These are phyloP conservation scores for Pocota personata DNA, from an alignment of 2,888 invertebrate species.

Conservation along the genomic window DNA sequence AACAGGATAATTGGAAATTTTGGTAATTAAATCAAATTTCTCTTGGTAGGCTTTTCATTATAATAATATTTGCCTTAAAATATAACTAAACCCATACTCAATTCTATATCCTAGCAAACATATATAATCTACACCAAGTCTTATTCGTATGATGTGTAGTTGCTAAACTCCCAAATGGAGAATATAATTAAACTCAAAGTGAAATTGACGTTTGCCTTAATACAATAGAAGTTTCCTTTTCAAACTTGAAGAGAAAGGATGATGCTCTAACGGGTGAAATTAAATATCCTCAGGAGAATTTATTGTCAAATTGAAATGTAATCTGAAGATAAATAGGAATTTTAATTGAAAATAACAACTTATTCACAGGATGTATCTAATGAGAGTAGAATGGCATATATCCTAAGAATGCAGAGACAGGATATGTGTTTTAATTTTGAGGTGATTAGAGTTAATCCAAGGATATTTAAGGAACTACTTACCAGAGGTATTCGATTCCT, in stretches of 20 bases:
- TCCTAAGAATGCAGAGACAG: neutral
- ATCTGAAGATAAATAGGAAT: slow-evolving; percentile 39
- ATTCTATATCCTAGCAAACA: neutral
- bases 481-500: no score
- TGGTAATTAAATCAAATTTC: slow-evolving; percentile 20
- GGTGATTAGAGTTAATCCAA: no score
- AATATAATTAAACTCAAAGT: slow-evolving; percentile 58
- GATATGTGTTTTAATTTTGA: no score
- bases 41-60: slow-evolving; percentile 14
- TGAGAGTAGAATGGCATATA: neutral
- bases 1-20: slow-evolving; percentile 19
- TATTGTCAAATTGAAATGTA: slow-evolving; percentile 36
- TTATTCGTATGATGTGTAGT: neutral
- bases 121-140: slow-evolving; percentile 5
- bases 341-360: slow-evolving; percentile 54
- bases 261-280: neutral
- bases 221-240: slow-evolving; percentile 1
- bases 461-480: no score
- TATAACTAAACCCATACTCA: neutral
- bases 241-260: slow-evolving; percentile 2
- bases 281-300: slow-evolving; percentile 27
- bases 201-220: slow-evolving; percentile 35
- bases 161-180: slow-evolving; percentile 19
- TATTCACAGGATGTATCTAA: slow-evolving; percentile 19
- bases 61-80: slow-evolving; percentile 13